Evolutionary conservation across 2,888 invertebrate genomes (phyloP).

Genomic region (Liposcelis brunnea): DNA sequence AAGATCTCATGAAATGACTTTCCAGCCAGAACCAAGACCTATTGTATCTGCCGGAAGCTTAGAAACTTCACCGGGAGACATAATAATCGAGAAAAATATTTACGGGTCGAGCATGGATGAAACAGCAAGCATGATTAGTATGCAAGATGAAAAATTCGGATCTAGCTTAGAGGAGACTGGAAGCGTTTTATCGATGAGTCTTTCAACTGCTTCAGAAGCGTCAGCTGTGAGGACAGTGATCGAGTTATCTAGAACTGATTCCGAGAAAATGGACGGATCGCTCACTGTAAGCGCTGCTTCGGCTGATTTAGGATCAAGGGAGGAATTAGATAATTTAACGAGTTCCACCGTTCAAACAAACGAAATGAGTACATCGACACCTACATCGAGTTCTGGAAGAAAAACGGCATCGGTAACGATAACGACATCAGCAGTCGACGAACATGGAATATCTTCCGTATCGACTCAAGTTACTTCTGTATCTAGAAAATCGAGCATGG

Average conservation of each 20-base stretch:
- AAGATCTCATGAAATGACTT: constrained; percentile 79
- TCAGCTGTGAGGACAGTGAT: constrained; percentile 28
- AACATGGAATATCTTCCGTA: constrained; percentile 32
- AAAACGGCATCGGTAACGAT: constrained; percentile 32
- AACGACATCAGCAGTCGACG: constrained; percentile 30
- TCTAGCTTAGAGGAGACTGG: constrained; percentile 38
- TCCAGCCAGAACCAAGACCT: constrained; percentile 38
- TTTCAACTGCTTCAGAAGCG: constrained; percentile 37
- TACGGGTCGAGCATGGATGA: constrained; percentile 28
- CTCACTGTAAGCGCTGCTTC: constrained; percentile 14
- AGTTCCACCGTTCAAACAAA: constrained; percentile 14
- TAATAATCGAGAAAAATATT: constrained; percentile 18
- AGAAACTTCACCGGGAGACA: constrained; percentile 14
- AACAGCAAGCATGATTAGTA: constrained; percentile 24
- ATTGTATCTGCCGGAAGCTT: constrained; percentile 22
- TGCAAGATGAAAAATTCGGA: constrained; percentile 32
- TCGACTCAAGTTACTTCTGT: constrained; percentile 38
- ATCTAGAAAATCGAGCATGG: constrained; percentile 19
- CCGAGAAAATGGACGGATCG: constrained; percentile 26
- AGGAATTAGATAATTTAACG: constrained; percentile 22
- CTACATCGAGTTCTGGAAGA: constrained; percentile 20
- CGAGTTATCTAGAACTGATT: constrained; percentile 28
- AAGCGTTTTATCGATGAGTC: constrained; percentile 33
- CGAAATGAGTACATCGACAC: constrained; percentile 27
- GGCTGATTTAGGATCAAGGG: constrained; percentile 21